A percentile compares a stretch with the other conserved stretches of the same genome.
phyloP scores from a whole-genome alignment of 1,140 invertebrate genomes.

The Tetramorium simillimum region DNA sequence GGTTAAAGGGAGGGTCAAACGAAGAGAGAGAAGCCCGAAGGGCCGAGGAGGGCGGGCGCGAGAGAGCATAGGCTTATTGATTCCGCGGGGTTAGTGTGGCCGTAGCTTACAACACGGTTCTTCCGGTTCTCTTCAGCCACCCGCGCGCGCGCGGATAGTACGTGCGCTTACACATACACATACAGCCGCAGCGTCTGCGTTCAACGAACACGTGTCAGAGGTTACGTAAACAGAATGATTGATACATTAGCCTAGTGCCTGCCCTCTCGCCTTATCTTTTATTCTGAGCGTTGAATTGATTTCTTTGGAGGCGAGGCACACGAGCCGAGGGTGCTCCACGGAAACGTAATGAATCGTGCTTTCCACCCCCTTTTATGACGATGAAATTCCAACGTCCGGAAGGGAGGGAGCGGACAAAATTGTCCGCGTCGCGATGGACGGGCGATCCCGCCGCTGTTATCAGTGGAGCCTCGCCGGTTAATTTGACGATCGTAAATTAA shows the following conservation, averaged over 20 bases:
- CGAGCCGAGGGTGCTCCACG: slow-evolving; percentile 38
- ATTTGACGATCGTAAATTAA: slow-evolving; percentile 58
- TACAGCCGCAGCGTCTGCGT: slow-evolving; percentile 45
- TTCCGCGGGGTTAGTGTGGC: slow-evolving; percentile 63
- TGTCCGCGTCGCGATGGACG: slow-evolving; percentile 21
- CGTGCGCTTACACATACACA: not conserved
- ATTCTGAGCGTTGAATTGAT: slow-evolving; percentile 75
- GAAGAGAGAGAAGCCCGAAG: slow-evolving; percentile 10
- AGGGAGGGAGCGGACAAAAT: not conserved
- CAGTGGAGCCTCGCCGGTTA: slow-evolving; percentile 21
- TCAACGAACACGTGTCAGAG: slow-evolving; percentile 73
- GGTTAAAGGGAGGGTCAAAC: slow-evolving; percentile 63
- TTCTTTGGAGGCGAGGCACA: slow-evolving; percentile 41
- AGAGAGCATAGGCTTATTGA: slow-evolving; percentile 70
- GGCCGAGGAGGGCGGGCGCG: slow-evolving; percentile 30
- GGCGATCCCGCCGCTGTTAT: slow-evolving; percentile 29
- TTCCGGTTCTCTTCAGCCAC: slow-evolving; percentile 9
- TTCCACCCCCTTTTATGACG: slow-evolving; percentile 63
- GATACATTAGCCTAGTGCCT: slow-evolving; percentile 74
- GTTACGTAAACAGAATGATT: slow-evolving; percentile 79
- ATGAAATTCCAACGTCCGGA: slow-evolving; percentile 18
- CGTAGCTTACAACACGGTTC: slow-evolving; percentile 37
- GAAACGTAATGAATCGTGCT: slow-evolving; percentile 71
- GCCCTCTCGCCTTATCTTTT: slow-evolving; percentile 77
- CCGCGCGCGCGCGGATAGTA: too few relatives aligned